Evolutionary conservation across 2,113 vertebrate species (phyloP).

Genomic region (Strigops habroptila): DNA sequence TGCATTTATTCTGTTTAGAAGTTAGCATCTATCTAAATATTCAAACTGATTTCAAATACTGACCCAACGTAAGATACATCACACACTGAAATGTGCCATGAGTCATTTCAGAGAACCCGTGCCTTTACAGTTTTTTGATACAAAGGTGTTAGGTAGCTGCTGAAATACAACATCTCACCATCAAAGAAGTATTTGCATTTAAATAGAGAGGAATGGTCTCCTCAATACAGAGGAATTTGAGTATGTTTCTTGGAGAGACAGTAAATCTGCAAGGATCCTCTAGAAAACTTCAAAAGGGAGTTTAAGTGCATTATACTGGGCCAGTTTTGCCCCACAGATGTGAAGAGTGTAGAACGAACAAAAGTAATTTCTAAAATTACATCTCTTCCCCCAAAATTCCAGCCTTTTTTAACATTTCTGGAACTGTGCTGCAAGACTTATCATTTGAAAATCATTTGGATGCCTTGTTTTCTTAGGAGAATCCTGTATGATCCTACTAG

Average conservation of each 20-base stretch:
- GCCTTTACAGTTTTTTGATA: background rate
- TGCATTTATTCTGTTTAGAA: background rate
- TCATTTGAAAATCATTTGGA: background rate
- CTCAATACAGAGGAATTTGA: background rate
- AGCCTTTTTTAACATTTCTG: background rate
- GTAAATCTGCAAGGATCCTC: background rate
- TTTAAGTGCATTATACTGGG: background rate
- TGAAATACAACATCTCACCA: background rate
- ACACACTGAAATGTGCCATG: background rate
- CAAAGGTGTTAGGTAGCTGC: background rate
- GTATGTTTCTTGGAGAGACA: background rate
- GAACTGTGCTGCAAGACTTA: background rate
- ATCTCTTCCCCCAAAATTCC: background rate
- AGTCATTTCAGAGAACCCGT: background rate
- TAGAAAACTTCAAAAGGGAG: background rate
- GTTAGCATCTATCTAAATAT: background rate
- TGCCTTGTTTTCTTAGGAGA: background rate
- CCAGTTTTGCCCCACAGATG: background rate
- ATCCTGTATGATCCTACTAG: background rate
- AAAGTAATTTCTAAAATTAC: background rate
- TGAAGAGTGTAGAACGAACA: background rate
- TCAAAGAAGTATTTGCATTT: background rate
- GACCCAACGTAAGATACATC: background rate
- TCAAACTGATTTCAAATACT: background rate
- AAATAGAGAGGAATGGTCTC: background rate